Percentiles rank a stretch among this genome's conserved stretches.
Conservation (phyloP, 2,888 invertebrate genomes). For the Rhagonycha lutea region DNA sequence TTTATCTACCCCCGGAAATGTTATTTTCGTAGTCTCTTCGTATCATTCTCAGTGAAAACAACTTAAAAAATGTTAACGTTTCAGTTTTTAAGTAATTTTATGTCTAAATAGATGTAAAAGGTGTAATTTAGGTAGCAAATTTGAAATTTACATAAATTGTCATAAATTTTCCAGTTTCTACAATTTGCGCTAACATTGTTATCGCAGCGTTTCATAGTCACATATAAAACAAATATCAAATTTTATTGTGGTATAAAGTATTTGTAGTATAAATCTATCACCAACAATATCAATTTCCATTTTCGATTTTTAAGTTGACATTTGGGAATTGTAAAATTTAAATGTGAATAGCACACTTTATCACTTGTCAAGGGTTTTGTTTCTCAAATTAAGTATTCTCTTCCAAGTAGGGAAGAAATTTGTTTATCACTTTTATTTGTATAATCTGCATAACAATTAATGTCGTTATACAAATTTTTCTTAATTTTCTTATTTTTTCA, state of each 20-base stretch:
- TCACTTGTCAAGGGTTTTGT: background rate
- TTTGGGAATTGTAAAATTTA: background rate
- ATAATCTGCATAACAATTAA: background rate
- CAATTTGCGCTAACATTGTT: slow-evolving; percentile 12
- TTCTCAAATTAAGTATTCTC: background rate
- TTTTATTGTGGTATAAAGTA: slow-evolving; percentile 12
- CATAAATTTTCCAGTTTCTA: slow-evolving; percentile 14
- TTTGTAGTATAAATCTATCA: slow-evolving; percentile 4
- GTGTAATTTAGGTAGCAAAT: background rate
- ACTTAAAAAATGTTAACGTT: background rate
- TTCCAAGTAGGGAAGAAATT: background rate
- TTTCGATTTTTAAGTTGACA: slow-evolving; percentile 3
- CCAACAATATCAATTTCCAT: slow-evolving; percentile 11
- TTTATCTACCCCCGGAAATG: background rate
- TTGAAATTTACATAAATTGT: slow-evolving; percentile 12
- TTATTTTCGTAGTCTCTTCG: background rate
- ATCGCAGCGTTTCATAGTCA: slow-evolving; percentile 9
- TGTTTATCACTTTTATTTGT: background rate
- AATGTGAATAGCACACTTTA: background rate
- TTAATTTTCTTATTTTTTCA: background rate
- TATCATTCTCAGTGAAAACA: background rate
- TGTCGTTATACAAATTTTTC: background rate
- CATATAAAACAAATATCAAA: slow-evolving; percentile 21
- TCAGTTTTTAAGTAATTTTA: background rate
- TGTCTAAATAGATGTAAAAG: background rate